Conservation (phyloP, 2,888 invertebrate species). For the Eupeodes latifasciatus region DNA sequence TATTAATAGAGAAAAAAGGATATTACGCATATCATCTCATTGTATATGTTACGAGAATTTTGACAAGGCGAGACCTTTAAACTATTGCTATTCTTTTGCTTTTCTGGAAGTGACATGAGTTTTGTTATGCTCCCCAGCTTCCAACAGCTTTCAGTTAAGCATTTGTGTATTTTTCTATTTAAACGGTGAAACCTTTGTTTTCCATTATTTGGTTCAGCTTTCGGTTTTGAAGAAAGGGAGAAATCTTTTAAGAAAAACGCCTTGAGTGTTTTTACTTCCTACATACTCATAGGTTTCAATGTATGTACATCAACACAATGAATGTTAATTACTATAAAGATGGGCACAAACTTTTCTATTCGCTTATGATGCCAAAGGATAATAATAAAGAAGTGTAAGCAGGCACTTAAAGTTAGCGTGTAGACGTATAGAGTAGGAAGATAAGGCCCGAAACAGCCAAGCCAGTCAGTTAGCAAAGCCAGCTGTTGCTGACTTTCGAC, state of each 20-base stretch:
- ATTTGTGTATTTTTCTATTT: not conserved
- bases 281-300: too few relatives aligned
- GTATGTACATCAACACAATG: too few relatives aligned
- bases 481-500: constrained; percentile 56
- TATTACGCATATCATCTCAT: constrained; percentile 5
- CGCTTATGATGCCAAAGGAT: constrained; percentile 65
- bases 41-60: not conserved
- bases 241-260: constrained; percentile 54
- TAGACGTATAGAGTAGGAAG: constrained; percentile 8
- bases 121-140: constrained; percentile 46
- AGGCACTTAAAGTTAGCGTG: constrained; percentile 52
- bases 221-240: not conserved
- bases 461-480: constrained; percentile 34
- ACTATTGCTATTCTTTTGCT: constrained; percentile 22
- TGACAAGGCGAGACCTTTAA: constrained; percentile 15
- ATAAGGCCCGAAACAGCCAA: constrained; percentile 37
- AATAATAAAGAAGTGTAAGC: constrained; percentile 63
- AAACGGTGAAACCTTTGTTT: constrained; percentile 35
- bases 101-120: constrained; percentile 67
- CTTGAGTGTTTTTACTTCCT: constrained; percentile 25
- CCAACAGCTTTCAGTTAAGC: constrained; percentile 38
- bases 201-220: constrained; percentile 37
- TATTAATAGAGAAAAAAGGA: not conserved
- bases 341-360: constrained; percentile 48
- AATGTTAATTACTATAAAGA: not conserved